These are phyloP conservation scores for Xestia ashworthii DNA, from an alignment of 2,888 invertebrate species.

Conservation along the genomic window DNA sequence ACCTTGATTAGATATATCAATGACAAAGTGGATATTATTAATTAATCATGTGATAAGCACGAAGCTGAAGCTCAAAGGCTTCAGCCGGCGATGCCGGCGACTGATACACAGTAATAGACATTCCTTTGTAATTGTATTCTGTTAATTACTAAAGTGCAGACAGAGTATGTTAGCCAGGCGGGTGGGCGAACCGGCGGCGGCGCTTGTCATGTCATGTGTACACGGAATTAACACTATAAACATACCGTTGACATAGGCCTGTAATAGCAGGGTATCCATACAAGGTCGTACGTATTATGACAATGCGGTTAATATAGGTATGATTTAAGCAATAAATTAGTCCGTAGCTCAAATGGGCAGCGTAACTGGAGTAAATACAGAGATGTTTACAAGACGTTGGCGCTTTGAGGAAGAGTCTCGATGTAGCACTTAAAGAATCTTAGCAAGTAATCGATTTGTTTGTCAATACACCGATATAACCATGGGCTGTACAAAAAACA, in stretches of 20 bases:
- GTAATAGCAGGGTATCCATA: slow-evolving; percentile 2
- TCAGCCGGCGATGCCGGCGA: slow-evolving; percentile 11
- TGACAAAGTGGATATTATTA: slow-evolving; percentile 41
- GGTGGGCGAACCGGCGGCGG: slow-evolving; percentile 14
- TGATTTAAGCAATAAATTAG: neutral
- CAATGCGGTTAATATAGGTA: neutral
- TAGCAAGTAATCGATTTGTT: neutral
- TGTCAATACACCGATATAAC: neutral
- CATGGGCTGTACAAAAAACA: neutral
- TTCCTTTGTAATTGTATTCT: slow-evolving; percentile 54
- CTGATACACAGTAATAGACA: slow-evolving; percentile 43
- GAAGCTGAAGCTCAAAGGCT: slow-evolving; percentile 32
- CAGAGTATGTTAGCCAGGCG: slow-evolving; percentile 43
- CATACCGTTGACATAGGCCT: neutral
- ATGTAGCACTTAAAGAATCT: neutral
- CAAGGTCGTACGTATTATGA: neutral
- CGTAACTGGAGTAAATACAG: neutral
- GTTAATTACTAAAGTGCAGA: slow-evolving; percentile 59
- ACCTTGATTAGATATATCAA: slow-evolving; percentile 1
- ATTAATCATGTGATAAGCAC: slow-evolving; percentile 38
- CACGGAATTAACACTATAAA: slow-evolving; percentile 27
- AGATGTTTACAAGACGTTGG: neutral
- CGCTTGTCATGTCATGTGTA: slow-evolving; percentile 14
- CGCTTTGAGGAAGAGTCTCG: neutral
- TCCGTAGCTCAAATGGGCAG: neutral